These are phyloP conservation scores for Drosophila sordidula DNA, from an alignment of 2,888 invertebrate genomes.

Conservation along the genomic window DNA sequence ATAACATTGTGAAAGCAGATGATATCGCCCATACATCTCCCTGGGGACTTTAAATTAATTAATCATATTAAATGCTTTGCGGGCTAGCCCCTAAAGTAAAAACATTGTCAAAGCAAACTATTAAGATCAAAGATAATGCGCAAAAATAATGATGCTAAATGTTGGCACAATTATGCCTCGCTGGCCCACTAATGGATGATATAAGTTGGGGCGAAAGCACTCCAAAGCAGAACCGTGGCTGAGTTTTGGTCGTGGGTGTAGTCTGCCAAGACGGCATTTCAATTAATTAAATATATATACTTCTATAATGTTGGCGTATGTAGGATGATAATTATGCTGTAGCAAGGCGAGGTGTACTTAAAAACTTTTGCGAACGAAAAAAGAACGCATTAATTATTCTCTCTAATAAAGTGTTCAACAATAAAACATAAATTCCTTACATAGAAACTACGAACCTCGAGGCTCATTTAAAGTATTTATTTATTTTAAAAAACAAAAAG, in stretches of 20 bases:
- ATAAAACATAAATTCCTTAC: too few species aligned
- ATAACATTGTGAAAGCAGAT: constrained; percentile 25
- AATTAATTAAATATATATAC: constrained; percentile 61
- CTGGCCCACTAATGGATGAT: constrained; percentile 56
- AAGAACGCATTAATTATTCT: too few species aligned
- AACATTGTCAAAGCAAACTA: constrained; percentile 67
- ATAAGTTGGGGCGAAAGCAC: background rate
- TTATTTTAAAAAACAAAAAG: too few species aligned
- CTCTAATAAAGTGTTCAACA: too few species aligned
- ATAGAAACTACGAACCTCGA: too few species aligned
- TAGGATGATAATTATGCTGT: constrained; percentile 30
- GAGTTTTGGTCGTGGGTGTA: constrained; percentile 1
- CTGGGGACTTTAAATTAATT: constrained; percentile 69
- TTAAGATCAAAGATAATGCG: constrained; percentile 75
- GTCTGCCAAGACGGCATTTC: constrained; percentile 41
- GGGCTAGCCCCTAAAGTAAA: constrained; percentile 24
- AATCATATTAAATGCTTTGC: constrained; percentile 72
- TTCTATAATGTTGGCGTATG: constrained; percentile 21
- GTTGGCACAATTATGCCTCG: constrained; percentile 68
- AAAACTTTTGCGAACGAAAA: background rate
- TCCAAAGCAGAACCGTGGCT: constrained; percentile 1
- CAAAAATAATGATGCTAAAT: constrained; percentile 73
- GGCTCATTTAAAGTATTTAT: too few species aligned
- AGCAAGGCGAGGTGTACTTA: constrained; percentile 5
- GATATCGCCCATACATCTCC: constrained; percentile 14